phyloP scores from a whole-genome alignment of 2,888 invertebrate species.

The Campoplex nolae region DNA sequence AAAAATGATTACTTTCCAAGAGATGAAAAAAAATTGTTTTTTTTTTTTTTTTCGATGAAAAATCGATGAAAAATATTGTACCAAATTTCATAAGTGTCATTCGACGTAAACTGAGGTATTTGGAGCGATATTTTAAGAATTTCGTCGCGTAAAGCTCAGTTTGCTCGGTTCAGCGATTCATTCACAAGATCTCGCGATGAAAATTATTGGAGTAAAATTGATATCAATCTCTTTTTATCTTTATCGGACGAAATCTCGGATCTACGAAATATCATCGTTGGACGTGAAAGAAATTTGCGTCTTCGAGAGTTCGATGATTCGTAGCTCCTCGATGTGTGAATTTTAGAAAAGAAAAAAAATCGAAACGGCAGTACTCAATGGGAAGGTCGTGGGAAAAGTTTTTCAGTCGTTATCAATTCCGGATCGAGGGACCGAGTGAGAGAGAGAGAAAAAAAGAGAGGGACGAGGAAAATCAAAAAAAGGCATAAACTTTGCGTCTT shows the following conservation, averaged over 20 bases:
- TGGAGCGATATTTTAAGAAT: no score
- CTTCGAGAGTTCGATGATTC: not conserved
- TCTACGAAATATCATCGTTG: not conserved
- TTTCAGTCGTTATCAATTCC: slow-evolving; percentile 46
- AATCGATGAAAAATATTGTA: no score
- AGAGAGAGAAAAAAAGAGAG: not conserved
- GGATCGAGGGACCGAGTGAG: not conserved
- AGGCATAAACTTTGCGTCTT: not conserved
- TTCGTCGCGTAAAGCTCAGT: no score
- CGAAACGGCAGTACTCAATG: slow-evolving; percentile 44
- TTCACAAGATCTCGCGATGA: no score
- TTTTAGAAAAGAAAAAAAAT: not conserved
- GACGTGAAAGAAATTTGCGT: not conserved
- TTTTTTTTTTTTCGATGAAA: no score
- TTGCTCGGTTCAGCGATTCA: no score
- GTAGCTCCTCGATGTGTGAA: not conserved
- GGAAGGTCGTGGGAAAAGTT: slow-evolving; percentile 44
- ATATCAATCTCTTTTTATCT: not conserved
- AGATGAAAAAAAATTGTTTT: no score
- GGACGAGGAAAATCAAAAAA: not conserved
- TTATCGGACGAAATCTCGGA: not conserved
- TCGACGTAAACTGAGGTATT: no score
- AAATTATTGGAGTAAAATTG: not conserved
- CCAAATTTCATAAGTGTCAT: no score
- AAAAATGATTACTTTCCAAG: no score